Base-by-base conservation (phyloP, 2,113 vertebrate species). In the Amphiprion ocellaris region DNA sequence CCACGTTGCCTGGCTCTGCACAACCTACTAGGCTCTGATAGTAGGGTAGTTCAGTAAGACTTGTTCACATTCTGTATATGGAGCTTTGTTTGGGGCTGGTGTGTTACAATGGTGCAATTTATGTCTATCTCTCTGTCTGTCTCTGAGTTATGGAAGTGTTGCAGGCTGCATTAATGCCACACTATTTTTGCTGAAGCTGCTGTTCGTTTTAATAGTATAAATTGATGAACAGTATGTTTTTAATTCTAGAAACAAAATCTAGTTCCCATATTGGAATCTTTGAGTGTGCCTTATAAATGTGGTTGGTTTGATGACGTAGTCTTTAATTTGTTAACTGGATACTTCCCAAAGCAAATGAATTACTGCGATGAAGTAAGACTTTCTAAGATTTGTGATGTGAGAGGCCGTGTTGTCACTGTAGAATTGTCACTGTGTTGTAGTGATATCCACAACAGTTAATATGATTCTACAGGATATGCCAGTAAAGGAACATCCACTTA, bases 401-500 rank as follows among this genome's bases (percentile, higher is more conserved):
- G 52, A 56, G 33, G 33, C 33, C 33, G 7, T 37, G 33, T 37
- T 37, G 33, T 37, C 33, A 59, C 37, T 33, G 16, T 23, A 62
- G 39, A 62, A 21, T 12, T 63, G 28, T 59, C 59, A 41, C 54
- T 50, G 28, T 62, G 44, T 50, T 33, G 64, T 53, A 47, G 49
- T 47, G 24, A 19, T 69, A 14, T 66, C 16, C 53, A n/a, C 39
- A 47, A n/a, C 7, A 23, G 39, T 37, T 39, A 63, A 24, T 67
- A 17, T 63, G 61, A 66, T 60, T 71, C 50, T 59, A 14, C 33
- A 58, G 33, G 52, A 23, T 61, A 39, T 62, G 44, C 70, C 55
- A 61, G 24, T 70, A 77, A 85, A 79, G 46, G 73, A 76, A 50
- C 0, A 0, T 60, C 61, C 54, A 69, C 26, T 77, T 64, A 61